Base-by-base conservation (phyloP, 30 jellyfish, hydroid and myxozoan species). In the Turritopsis rubra region DNA sequence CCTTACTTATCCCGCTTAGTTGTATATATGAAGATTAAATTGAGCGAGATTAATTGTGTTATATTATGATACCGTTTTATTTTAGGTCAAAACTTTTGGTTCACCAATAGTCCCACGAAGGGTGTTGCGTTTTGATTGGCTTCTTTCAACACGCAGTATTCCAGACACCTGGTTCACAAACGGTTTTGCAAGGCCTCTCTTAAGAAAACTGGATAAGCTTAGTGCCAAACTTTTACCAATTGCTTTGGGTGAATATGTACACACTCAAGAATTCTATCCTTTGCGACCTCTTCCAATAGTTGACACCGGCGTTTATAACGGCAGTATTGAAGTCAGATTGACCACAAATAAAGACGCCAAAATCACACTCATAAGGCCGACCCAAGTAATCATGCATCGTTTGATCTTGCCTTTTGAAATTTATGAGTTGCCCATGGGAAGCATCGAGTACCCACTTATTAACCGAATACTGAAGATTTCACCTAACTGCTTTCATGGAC, bases 401-500 rank as follows among this genome's bases (percentile, higher is more conserved):
- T 13, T 41, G 60, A 41, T 41, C 60, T 41, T 41, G 60, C 60
- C 60, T 41, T 41, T 41, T 13, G 60, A 41, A 41, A 41, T 41
- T 41, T 41, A 41, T 13, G 5, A 5, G 60, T 13, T 41, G 13
- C 60, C 60, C 5, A 13, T 41, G 60, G 60, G 60, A 41, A 41
- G 60, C 13, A 13, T 41, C 60, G 13, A 41, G 9, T 41, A 41
- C 13, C 60, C 60, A 41, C 5, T 41, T 13, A 41, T 41, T 13
- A 41, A 13, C 13, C 9, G 60, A 41, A 41, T 41, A 41, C 60
- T 41, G 5, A 41, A 41, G 9, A 41, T 13, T 41, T 5, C 60
- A 41, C 77, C 77, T 0, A 68, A 68, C 28, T 68, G 77, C 30
- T 68, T n/a, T 19, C 77, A 68, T 22, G 77, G 77, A 19, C 77